A percentile compares a stretch with the other conserved stretches of the same genome.
Conservation (phyloP, 2,113 vertebrate genomes). For the Vicugna pacos region DNA sequence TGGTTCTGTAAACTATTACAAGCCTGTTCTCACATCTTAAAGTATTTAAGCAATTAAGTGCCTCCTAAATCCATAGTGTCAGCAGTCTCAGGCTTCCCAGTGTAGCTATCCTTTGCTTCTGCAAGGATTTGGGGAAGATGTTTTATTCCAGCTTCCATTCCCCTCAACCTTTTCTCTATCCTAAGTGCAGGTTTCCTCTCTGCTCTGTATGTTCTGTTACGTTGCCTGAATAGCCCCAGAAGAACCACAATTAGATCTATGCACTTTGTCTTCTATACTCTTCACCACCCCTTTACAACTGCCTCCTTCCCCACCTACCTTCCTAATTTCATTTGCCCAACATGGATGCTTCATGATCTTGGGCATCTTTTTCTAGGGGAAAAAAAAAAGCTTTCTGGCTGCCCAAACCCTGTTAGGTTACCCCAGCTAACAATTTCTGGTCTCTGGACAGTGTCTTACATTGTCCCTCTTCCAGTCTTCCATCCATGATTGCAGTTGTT, state of each 20-base stretch:
- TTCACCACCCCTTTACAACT: neutral
- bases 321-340: neutral
- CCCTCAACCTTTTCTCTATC: neutral
- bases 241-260: neutral
- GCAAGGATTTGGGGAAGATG: neutral
- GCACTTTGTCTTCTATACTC: neutral
- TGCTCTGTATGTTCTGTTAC: neutral
- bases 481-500: neutral
- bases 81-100: neutral
- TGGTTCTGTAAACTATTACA: neutral
- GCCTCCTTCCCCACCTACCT: neutral
- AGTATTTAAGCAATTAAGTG: constrained; percentile 49
- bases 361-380: neutral
- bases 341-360: neutral
- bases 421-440: neutral
- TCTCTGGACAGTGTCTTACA: neutral
- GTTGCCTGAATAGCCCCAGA: neutral
- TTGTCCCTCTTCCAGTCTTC: neutral
- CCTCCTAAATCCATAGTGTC: neutral
- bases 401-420: neutral
- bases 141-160: neutral
- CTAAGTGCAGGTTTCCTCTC: neutral
- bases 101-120: neutral
- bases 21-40: constrained; percentile 19
- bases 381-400: neutral